These are phyloP conservation scores for Lampropteryx suffumata DNA, from an alignment of 2,888 invertebrate species.

Conservation along the genomic window DNA sequence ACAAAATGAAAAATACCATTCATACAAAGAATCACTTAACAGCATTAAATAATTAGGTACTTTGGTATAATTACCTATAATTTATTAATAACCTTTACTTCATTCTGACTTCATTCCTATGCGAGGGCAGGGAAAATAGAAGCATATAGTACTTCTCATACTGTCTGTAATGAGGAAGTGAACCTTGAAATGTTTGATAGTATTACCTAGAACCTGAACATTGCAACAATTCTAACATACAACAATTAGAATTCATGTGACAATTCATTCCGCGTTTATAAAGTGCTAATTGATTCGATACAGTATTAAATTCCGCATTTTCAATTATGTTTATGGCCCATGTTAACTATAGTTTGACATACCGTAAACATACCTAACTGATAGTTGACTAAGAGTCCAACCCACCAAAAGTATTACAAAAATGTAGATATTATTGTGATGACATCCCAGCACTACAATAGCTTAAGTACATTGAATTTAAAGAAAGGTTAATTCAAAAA, in stretches of 20 bases:
- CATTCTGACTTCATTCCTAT: conserved; percentile 31
- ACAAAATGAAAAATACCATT: conserved; percentile 4
- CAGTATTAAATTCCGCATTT: conserved; percentile 29
- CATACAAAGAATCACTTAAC: not conserved
- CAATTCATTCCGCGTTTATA: conserved; percentile 44
- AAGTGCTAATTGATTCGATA: conserved; percentile 30
- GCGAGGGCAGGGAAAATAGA: conserved; percentile 39
- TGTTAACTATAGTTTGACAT: too few relatives aligned
- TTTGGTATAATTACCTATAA: not conserved
- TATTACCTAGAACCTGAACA: conserved; percentile 13
- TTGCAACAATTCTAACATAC: conserved; percentile 31
- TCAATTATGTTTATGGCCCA: not conserved
- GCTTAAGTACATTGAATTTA: too few relatives aligned
- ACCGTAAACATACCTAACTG: too few relatives aligned
- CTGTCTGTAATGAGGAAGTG: conserved; percentile 42
- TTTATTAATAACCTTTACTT: conserved; percentile 12
- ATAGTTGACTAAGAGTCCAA: too few relatives aligned
- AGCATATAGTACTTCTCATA: too few relatives aligned
- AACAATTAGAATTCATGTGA: conserved; percentile 37
- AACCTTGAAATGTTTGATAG: conserved; percentile 35
- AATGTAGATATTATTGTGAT: too few relatives aligned
- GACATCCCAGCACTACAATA: too few relatives aligned
- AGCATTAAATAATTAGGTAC: not conserved
- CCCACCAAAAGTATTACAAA: too few relatives aligned
- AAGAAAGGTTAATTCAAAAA: too few relatives aligned